Evolutionary conservation across 2,797 vertebrate species (phyloP).

Genomic region (Enteromius mattozi): DNA sequence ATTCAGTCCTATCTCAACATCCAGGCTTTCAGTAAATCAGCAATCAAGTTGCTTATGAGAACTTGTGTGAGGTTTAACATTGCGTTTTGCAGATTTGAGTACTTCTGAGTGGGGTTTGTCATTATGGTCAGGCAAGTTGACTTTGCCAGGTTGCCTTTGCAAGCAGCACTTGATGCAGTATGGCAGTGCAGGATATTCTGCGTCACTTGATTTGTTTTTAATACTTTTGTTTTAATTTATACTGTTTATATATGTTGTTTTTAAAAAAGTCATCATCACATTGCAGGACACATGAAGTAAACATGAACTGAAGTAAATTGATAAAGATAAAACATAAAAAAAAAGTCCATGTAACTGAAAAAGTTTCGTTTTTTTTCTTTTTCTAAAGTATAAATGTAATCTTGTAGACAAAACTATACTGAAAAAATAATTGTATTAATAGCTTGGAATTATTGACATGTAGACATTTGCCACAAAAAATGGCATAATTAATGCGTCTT

Average conservation of each 20-base stretch:
- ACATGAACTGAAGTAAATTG: neutral
- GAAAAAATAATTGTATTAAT: neutral
- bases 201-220: neutral
- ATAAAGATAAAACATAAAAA: neutral
- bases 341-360: no score
- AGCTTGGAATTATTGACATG: neutral
- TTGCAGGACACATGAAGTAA: neutral
- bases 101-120: neutral
- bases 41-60: neutral
- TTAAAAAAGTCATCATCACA: no score
- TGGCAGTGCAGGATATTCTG: neutral
- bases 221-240: neutral
- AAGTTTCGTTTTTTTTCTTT: no score
- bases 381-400: neutral
- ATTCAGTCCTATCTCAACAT: neutral
- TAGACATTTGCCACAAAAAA: neutral
- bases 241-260: neutral
- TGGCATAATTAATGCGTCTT: neutral
- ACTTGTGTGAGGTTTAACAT: neutral
- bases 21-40: neutral
- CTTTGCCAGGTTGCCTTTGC: constrained; percentile 3
- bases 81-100: neutral
- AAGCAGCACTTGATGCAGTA: constrained; percentile 1
- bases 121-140: neutral
- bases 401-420: neutral